Conservation (phyloP, 2,113 vertebrate genomes). For the Phrynocephalus versicolor region DNA sequence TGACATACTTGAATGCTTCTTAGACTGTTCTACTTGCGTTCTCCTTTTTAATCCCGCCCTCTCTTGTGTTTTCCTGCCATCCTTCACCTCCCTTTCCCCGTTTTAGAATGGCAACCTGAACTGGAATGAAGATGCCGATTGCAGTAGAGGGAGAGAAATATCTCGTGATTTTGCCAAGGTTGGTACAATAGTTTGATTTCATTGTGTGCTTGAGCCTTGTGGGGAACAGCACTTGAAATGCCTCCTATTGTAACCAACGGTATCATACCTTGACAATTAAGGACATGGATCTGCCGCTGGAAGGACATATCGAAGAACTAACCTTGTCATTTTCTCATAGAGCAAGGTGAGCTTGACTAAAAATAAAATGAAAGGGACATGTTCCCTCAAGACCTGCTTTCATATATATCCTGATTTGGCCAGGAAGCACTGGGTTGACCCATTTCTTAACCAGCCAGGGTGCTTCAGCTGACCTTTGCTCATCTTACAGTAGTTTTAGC, state of each 20-base stretch:
- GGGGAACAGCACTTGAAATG: neutral
- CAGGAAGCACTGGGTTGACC: neutral
- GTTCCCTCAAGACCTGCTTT: neutral
- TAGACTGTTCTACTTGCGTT: neutral
- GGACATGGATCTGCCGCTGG: neutral
- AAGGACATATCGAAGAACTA: neutral
- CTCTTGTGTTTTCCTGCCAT: neutral
- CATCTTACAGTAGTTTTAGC: too few relatives aligned
- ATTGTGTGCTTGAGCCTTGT: too few relatives aligned
- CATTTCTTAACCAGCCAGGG: neutral
- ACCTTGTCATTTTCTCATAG: neutral
- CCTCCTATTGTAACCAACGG: neutral
- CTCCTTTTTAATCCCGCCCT: rapidly evolving
- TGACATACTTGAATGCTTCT: too few relatives aligned
- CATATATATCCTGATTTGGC: neutral
- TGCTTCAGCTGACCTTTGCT: neutral
- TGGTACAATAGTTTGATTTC: neutral
- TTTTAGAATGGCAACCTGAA: constrained; percentile 80
- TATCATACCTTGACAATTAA: neutral
- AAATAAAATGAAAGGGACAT: too few relatives aligned
- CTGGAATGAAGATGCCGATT: constrained; percentile 88
- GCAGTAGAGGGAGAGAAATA: constrained; percentile 85
- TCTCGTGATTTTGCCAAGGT: constrained; percentile 97
- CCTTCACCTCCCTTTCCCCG: neutral
- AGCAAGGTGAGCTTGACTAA: neutral